These are phyloP conservation scores for Phenganax stokvisi DNA, from an alignment of 92 coral and sea anemone species.

Conservation along the genomic window DNA sequence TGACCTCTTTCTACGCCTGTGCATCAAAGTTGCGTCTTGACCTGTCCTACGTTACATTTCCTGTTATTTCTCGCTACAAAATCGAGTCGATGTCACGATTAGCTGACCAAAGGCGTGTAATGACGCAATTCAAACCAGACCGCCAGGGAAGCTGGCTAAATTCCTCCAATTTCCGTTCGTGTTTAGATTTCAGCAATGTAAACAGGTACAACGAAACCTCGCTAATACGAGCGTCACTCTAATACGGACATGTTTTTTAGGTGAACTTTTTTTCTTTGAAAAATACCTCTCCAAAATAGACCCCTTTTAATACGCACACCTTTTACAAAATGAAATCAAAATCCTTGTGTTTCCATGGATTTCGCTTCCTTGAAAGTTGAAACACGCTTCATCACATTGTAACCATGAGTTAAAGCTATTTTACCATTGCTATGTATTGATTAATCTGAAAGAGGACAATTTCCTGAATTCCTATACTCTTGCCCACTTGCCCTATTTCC, in stretches of 20 bases:
- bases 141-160: constrained; percentile 9
- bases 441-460: not conserved
- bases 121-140: constrained; percentile 10
- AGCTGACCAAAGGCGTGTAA: not conserved
- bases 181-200: not conserved
- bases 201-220: not conserved
- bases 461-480: constrained; percentile 1
- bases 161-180: constrained; percentile 21
- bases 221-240: not conserved
- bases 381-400: not conserved
- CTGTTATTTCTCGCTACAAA: constrained; percentile 32
- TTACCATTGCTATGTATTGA: not conserved
- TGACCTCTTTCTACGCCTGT: not conserved
- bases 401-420: not conserved
- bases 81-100: not conserved
- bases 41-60: constrained; percentile 21
- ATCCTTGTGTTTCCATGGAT: not conserved
- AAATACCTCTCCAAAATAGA: no score
- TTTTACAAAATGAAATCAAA: no score
- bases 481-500: not conserved
- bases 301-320: no score
- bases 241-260: not conserved
- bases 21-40: not conserved
- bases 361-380: not conserved
- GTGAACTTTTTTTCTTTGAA: no score